Evolutionary conservation across 35 echinoderm and acorn worm species (phyloP).

Genomic region (Holothuria glaberrima): DNA sequence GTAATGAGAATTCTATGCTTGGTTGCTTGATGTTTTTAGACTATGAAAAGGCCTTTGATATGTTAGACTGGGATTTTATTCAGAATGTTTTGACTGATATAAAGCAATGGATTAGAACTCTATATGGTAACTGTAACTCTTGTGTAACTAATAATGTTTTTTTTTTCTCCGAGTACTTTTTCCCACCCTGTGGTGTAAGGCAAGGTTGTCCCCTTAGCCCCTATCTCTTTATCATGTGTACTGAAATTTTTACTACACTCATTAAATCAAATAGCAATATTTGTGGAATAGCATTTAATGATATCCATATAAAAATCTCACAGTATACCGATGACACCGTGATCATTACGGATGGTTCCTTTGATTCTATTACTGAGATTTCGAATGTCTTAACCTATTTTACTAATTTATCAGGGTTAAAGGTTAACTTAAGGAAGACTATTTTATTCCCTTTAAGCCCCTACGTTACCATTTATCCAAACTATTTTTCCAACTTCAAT

Average conservation of each 20-base stretch:
- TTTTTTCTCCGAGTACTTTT: neutral
- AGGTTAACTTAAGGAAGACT: neutral
- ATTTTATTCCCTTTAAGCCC: neutral
- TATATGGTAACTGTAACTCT: too few species aligned
- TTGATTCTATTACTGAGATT: neutral
- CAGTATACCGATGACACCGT: constrained; percentile 10
- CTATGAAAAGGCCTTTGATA: neutral
- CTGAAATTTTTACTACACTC: neutral
- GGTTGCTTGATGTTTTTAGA: neutral
- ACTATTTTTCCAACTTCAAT: too few species aligned
- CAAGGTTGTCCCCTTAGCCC: neutral
- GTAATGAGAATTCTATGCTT: neutral
- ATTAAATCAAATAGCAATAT: neutral
- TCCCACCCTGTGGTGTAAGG: neutral
- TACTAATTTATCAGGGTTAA: neutral
- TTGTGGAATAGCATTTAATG: neutral
- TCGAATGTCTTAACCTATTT: neutral
- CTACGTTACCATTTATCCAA: neutral
- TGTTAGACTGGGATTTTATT: constrained; percentile 8
- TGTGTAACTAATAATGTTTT: too few species aligned
- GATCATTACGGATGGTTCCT: neutral
- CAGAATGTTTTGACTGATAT: neutral
- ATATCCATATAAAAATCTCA: neutral
- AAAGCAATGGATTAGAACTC: neutral
- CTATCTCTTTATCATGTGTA: neutral